Conservation (phyloP, 2,113 vertebrate genomes). For the Osmerus eperlanus region DNA sequence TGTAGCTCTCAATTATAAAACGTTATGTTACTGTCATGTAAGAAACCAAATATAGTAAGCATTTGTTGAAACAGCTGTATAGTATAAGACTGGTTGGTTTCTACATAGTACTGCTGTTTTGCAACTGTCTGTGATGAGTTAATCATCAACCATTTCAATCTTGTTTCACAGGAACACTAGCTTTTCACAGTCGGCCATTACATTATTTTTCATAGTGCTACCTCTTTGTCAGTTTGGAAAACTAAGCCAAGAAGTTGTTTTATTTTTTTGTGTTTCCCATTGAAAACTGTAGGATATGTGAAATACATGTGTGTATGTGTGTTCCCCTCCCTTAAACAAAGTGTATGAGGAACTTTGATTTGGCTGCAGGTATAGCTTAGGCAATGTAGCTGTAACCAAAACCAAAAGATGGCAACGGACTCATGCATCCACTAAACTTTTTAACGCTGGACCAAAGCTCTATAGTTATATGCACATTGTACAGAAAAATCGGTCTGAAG, state of each 20-base stretch:
- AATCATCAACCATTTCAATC: not conserved
- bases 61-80: not conserved
- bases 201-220: not conserved
- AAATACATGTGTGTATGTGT: conserved; percentile 22
- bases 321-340: conserved; percentile 12
- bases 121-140: not conserved
- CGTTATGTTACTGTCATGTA: too few relatives aligned
- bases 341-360: conserved; percentile 26
- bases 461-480: conserved; percentile 99
- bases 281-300: not conserved
- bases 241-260: not conserved
- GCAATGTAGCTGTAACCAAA: conserved; percentile 96
- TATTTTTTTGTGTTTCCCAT: conserved; percentile 8
- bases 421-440: conserved; percentile 86
- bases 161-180: not conserved
- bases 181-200: not conserved
- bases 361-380: conserved; percentile 72
- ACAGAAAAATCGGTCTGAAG: conserved; percentile 92
- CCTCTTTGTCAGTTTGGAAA: not conserved
- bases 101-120: too few relatives aligned
- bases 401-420: conserved; percentile 70
- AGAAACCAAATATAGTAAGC: not conserved
- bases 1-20: not conserved
- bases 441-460: conserved; percentile 99
- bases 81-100: too few relatives aligned